Evolutionary conservation across 2,797 vertebrate genomes (phyloP), one percentile per base, ranked within the genome.

Genomic region (Esox lucius): DNA sequence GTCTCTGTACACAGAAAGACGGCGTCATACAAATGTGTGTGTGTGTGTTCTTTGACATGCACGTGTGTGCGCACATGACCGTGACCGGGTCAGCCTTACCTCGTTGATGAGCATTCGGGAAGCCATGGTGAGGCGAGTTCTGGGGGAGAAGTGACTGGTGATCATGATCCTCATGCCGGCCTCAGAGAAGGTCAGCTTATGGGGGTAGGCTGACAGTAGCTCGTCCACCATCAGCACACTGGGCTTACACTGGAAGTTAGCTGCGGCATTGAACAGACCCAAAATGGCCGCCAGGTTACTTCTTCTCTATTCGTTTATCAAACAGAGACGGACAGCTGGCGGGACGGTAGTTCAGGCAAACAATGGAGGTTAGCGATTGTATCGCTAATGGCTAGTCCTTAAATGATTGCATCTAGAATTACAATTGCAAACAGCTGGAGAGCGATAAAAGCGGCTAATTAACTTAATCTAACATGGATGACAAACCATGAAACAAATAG

Each of bases 91-190:
- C 31, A 9, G 3, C 9, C 28, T 17, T 53, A 96, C 95, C 95
- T 96, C 95, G 68, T 94, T 96, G 91, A 96, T 96, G 70, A 96
- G 71, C 94, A 96, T 94, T 78, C 95, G 95, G 70, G 95, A 95
- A 80, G 95, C 95, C 95, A 96, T 96, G 86, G 94, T 94, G 77
- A 96, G 94, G 35, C 95, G 91, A 73, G 95, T 96, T 83, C 93
- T 93, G 53, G 95, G 95, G 33, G 94, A 94, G 62, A 96, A 96
- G 87, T 96, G 95, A 82, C 91, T 95, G 56, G 95, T 95, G 86
- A 96, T 95, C 95, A 96, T 96, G 84, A 96, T 94, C 77, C 95
- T 91, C 75, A 96, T 93, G 19, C 95, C 94, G 69, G 95, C 95
- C 86, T 95, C 95, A 0, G 95, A 95, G 86, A 95, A 95, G 1